phyloP scores from a whole-genome alignment of 2,888 invertebrate species.

The Orthosia incerta region DNA sequence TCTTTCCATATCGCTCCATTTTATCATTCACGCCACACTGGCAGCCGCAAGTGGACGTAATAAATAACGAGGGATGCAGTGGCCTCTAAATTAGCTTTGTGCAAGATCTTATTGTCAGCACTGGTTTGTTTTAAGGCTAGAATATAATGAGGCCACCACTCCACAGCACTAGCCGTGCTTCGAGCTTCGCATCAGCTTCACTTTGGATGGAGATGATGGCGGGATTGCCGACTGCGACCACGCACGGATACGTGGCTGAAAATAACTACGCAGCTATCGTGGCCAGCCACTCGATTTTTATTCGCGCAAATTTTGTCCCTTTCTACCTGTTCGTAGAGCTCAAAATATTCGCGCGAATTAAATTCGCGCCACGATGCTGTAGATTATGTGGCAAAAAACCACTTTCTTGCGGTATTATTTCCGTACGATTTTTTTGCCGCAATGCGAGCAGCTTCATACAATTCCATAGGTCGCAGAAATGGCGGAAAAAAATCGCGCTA shows the following conservation, averaged over 20 bases:
- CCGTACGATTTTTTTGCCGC: too few species aligned
- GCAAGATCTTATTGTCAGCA: slow-evolving; percentile 60
- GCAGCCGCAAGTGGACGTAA: slow-evolving; percentile 73
- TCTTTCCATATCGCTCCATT: slow-evolving; percentile 50
- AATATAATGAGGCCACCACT: slow-evolving; percentile 1
- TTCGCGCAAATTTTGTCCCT: too few species aligned
- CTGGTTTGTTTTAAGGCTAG: slow-evolving; percentile 59
- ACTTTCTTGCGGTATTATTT: too few species aligned
- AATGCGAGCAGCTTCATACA: too few species aligned
- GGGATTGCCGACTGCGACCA: background rate
- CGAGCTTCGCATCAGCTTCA: background rate
- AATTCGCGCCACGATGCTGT: too few species aligned
- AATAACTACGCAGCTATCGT: background rate
- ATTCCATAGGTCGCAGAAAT: too few species aligned
- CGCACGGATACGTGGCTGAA: background rate
- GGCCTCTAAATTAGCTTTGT: slow-evolving; percentile 77
- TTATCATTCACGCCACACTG: slow-evolving; percentile 49
- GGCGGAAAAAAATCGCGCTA: too few species aligned
- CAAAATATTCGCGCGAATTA: too few species aligned
- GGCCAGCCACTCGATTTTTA: too few species aligned
- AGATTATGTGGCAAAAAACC: too few species aligned
- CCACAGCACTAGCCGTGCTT: background rate
- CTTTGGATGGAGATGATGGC: background rate
- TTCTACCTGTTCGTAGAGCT: too few species aligned
- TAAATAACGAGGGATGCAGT: slow-evolving; percentile 79